phyloP scores from a whole-genome alignment of 2,113 vertebrate genomes.

The Motacilla tschutschensis region DNA sequence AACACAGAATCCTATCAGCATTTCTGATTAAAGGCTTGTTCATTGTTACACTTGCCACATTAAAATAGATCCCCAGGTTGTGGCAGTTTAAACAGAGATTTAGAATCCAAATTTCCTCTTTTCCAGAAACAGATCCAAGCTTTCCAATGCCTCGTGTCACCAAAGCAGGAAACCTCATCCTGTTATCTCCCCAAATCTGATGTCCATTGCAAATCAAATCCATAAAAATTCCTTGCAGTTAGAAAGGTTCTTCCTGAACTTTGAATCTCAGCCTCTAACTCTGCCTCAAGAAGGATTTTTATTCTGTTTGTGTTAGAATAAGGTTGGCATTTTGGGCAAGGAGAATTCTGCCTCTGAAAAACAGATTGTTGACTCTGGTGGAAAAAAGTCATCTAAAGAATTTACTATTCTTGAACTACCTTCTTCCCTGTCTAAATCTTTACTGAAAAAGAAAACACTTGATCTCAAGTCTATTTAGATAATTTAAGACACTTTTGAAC shows the following conservation, averaged over 20 bases:
- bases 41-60: background rate
- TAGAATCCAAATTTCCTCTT: background rate
- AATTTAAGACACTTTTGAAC: background rate
- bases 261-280: background rate
- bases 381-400: background rate
- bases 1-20: accelerated
- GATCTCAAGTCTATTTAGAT: background rate
- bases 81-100: background rate
- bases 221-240: background rate
- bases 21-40: background rate
- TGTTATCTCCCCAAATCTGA: background rate
- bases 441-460: background rate
- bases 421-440: background rate
- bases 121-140: background rate
- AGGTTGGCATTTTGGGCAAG: background rate
- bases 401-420: background rate
- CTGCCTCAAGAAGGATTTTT: background rate
- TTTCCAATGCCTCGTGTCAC: background rate
- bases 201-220: background rate
- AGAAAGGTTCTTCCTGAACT: background rate
- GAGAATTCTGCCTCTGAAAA: background rate
- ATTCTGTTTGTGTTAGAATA: background rate
- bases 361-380: background rate
- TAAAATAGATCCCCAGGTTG: background rate
- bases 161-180: background rate